A percentile compares a stretch with the other conserved stretches of the same genome.
Conservation (phyloP, 37 sponge, comb jelly and placozoan genomes). For the Beroe forskalii region DNA sequence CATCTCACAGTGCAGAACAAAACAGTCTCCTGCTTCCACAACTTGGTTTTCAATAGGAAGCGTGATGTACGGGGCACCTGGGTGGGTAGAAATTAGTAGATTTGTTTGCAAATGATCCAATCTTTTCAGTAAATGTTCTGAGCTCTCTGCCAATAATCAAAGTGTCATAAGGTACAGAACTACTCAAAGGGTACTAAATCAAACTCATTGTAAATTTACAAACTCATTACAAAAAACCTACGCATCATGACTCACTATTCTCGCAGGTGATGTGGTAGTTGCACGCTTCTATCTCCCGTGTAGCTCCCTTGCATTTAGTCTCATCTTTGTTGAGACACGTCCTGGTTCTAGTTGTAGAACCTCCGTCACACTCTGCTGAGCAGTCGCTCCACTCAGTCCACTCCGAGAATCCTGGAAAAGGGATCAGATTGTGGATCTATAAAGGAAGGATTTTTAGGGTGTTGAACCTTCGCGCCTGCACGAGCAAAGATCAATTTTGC, state of each 20-base stretch:
- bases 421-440: not conserved
- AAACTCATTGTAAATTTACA: no score
- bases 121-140: no score
- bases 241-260: slow-evolving; percentile 72
- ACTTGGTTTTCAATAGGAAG: slow-evolving; percentile 14
- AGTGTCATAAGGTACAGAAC: no score
- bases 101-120: no score
- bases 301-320: slow-evolving; percentile 56
- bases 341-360: slow-evolving; percentile 31
- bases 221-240: no score
- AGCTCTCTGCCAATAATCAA: no score
- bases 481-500: no score
- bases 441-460: no score
- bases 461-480: no score
- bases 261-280: slow-evolving; percentile 70
- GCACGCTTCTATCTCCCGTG: slow-evolving; percentile 4
- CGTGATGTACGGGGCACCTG: slow-evolving; percentile 17
- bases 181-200: no score
- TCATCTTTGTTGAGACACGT: slow-evolving; percentile 58
- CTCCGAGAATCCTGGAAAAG: slow-evolving; percentile 50
- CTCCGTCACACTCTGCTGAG: slow-evolving; percentile 68
- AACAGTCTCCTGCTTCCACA: not conserved
- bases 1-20: slow-evolving; percentile 2
- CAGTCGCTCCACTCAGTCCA: slow-evolving; percentile 69
- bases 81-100: no score